A percentile compares a stretch with the other conserved stretches of the same genome.
These are phyloP conservation scores for Acrossocheilus fasciatus DNA, from an alignment of 2,797 vertebrate species.

Conservation along the genomic window DNA sequence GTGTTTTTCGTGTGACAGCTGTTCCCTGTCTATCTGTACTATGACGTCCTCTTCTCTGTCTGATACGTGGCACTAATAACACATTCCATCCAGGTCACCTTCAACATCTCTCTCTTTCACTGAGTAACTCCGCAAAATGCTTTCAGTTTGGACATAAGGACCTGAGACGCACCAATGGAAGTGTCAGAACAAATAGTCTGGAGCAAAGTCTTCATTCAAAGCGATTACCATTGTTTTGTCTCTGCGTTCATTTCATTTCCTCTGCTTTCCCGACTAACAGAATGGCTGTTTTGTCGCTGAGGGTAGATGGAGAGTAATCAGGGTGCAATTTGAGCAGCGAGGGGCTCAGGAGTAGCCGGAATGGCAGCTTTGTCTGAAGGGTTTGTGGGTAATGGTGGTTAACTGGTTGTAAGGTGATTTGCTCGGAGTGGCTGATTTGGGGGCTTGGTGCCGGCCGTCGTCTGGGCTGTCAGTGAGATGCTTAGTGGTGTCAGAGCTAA, in stretches of 20 bases:
- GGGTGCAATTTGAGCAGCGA: conserved; percentile 67
- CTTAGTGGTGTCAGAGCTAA: conserved; percentile 74
- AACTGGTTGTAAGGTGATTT: conserved; percentile 79
- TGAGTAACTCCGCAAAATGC: conserved; percentile 56
- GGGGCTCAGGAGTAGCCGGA: conserved; percentile 3
- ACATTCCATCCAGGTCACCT: conserved; percentile 75
- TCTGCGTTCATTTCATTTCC: conserved; percentile 51
- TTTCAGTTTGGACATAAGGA: conserved; percentile 62
- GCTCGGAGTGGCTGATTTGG: conserved; percentile 78
- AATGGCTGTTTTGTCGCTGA: conserved; percentile 49
- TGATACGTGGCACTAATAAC: conserved; percentile 64
- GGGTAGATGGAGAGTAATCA: conserved; percentile 72
- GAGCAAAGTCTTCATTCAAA: conserved; percentile 65
- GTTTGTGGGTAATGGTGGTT: conserved; percentile 57
- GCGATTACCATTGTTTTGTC: conserved; percentile 67
- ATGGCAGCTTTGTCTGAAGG: conserved; percentile 51
- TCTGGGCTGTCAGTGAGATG: conserved; percentile 78
- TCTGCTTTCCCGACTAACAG: conserved; percentile 56
- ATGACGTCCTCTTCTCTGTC: conserved; percentile 35
- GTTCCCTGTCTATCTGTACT: conserved; percentile 21
- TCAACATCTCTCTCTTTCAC: conserved; percentile 52
- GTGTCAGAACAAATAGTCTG: conserved; percentile 74
- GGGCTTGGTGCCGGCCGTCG: conserved; percentile 68
- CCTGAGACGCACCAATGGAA: conserved; percentile 67
- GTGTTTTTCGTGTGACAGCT: conserved; percentile 41